phyloP scores from a whole-genome alignment of 1,140 invertebrate species.

The Vanessa tameamea region DNA sequence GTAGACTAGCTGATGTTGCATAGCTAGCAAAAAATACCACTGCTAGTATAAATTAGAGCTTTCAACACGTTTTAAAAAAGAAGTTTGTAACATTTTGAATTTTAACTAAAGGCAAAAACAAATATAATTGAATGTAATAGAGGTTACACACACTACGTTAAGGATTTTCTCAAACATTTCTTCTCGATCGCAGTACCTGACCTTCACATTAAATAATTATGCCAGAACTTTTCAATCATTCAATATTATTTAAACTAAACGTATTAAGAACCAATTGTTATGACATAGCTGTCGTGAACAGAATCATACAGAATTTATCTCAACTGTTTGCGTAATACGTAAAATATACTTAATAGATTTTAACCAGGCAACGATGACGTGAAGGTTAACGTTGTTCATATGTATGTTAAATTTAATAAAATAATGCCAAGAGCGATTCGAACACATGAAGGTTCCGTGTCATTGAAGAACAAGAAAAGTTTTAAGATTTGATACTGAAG shows the following conservation, averaged over 20 bases:
- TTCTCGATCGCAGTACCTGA: neutral
- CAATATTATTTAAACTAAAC: constrained; percentile 11
- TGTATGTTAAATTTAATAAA: constrained; percentile 9
- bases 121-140: too few relatives aligned
- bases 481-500: too few relatives aligned
- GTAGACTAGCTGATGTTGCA: too few relatives aligned
- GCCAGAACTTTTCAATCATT: neutral
- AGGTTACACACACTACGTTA: too few relatives aligned
- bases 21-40: too few relatives aligned
- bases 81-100: too few relatives aligned
- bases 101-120: too few relatives aligned
- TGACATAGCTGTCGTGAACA: constrained; percentile 23
- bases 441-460: neutral
- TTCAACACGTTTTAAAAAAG: too few relatives aligned
- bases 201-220: neutral
- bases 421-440: neutral
- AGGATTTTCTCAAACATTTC: too few relatives aligned
- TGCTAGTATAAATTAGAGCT: too few relatives aligned
- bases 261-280: constrained; percentile 23
- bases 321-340: constrained; percentile 1
- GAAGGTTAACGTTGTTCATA: constrained; percentile 10
- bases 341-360: constrained; percentile 14
- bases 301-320: constrained; percentile 17
- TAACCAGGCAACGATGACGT: constrained; percentile 5
- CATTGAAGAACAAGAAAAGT: too few relatives aligned